Evolutionary conservation across 1,140 invertebrate genomes (phyloP), one percentile per base, ranked within the genome.

Genomic region (Pararge aegeria): DNA sequence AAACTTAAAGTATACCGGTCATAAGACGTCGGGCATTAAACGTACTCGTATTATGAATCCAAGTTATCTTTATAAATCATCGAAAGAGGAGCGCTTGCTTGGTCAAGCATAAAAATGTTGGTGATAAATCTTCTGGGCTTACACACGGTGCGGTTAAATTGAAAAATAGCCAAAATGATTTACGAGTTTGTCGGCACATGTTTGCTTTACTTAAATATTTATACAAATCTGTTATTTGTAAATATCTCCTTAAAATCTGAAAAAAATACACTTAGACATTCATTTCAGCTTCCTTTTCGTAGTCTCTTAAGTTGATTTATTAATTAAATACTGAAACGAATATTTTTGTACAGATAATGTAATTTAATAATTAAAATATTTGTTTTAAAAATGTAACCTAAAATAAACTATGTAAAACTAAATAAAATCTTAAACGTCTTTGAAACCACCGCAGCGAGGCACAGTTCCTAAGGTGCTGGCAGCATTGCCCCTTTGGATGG

Each of bases 91-190:
- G 10, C 42, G 42, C 12, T 20, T 20, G 42, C 19, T 46, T 46
- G 42, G 42, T 46, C 16, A 46, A 20, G 18, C 16, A n/a, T 46
- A n/a, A 46, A 21, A 20, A 46, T 46, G 42, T 46, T 46, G 42
- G 42, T 46, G 19, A 46, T 46, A 46, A 46, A 46, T 46, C 42
- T 46, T 20, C 18, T 16, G 42, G 42, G 42, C 16, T 46, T 20
- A 46, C 42, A 46, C 15, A 46, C 15, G 13, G 16, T 12, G 19
- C 42, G 42, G 16, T 46, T 46, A 46, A 46, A 46, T 46, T 20
- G 42, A 46, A 46, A 46, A 46, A 46, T 46, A 46, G 15, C 16
- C 18, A 20, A 46, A 46, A 20, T 46, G 42, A 46, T 46, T 46
- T 46, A 46, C 42, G 42, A 46, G 42, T 10, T 20, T 20, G 15